Evolutionary conservation across 2,888 invertebrate species (phyloP).

Genomic region (Limnephilus marmoratus): DNA sequence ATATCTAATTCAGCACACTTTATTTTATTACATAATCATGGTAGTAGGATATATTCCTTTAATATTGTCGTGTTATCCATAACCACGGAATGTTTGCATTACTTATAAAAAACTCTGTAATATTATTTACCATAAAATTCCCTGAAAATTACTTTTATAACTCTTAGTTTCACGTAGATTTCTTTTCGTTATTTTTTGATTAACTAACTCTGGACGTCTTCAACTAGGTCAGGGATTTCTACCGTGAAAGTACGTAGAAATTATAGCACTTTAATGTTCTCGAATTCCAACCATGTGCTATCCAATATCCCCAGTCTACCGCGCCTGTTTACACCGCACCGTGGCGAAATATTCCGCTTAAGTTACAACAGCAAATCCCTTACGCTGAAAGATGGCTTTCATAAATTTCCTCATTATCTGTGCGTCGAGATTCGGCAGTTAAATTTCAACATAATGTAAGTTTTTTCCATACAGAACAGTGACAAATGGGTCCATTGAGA

Average conservation of each 20-base stretch:
- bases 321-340: neutral
- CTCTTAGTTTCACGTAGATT: too few relatives aligned
- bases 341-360: neutral
- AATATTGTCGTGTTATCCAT: too few relatives aligned
- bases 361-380: neutral
- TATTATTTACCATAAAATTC: too few relatives aligned
- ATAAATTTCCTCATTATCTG: neutral
- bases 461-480: neutral
- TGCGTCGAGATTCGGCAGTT: neutral
- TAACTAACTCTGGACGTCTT: neutral
- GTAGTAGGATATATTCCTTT: too few relatives aligned
- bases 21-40: too few relatives aligned
- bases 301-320: neutral
- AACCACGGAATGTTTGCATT: too few relatives aligned
- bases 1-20: too few relatives aligned
- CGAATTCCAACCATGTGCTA: neutral
- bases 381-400: neutral
- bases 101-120: too few relatives aligned
- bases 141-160: too few relatives aligned
- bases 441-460: slow-evolving; percentile 2
- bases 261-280: neutral
- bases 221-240: neutral
- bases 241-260: neutral
- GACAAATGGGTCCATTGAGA: neutral
- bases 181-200: too few relatives aligned